Percentiles rank a stretch among this genome's conserved stretches.
These are phyloP conservation scores for Caenorhabditis panamensis DNA, from an alignment of 2,888 invertebrate species.

Conservation along the genomic window DNA sequence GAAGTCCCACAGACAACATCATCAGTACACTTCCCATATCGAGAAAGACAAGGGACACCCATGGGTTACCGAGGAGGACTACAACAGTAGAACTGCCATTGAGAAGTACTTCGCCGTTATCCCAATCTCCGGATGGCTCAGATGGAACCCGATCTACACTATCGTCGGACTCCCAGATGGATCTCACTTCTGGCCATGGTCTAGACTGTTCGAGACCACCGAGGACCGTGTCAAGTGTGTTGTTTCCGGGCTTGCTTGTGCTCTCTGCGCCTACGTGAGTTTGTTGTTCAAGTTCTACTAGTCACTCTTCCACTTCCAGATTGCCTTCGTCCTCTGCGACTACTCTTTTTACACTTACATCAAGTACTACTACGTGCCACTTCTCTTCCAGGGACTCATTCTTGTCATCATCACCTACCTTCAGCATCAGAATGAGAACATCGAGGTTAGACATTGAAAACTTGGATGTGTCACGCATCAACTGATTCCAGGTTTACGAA, in stretches of 20 bases:
- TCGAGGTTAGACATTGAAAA: constrained; percentile 67
- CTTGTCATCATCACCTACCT: constrained; percentile 78
- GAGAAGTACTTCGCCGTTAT: constrained; percentile 73
- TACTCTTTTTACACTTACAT: constrained; percentile 70
- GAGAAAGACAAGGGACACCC: constrained; percentile 77
- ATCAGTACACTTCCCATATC: constrained; percentile 77
- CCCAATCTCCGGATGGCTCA: constrained; percentile 78
- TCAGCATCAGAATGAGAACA: constrained; percentile 75
- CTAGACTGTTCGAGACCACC: constrained; percentile 75
- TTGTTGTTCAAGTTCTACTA: background rate
- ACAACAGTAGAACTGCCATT: constrained; percentile 61
- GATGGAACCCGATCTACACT: constrained; percentile 80
- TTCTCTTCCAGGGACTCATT: constrained; percentile 75
- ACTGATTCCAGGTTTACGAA: constrained; percentile 68
- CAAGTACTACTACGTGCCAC: constrained; percentile 77
- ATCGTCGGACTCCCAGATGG: constrained; percentile 80
- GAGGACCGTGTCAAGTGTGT: constrained; percentile 77
- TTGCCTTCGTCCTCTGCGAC: constrained; percentile 64
- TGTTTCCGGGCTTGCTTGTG: constrained; percentile 71
- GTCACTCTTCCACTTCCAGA: constrained; percentile 27
- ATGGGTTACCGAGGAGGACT: constrained; percentile 75
- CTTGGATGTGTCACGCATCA: background rate
- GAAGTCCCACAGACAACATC: constrained; percentile 75
- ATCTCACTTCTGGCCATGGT: constrained; percentile 80
- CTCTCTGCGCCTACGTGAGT: constrained; percentile 72